A percentile compares a stretch with the other conserved stretches of the same genome.
phyloP scores from a whole-genome alignment of 2,888 invertebrate genomes.

The Formica aserva region DNA sequence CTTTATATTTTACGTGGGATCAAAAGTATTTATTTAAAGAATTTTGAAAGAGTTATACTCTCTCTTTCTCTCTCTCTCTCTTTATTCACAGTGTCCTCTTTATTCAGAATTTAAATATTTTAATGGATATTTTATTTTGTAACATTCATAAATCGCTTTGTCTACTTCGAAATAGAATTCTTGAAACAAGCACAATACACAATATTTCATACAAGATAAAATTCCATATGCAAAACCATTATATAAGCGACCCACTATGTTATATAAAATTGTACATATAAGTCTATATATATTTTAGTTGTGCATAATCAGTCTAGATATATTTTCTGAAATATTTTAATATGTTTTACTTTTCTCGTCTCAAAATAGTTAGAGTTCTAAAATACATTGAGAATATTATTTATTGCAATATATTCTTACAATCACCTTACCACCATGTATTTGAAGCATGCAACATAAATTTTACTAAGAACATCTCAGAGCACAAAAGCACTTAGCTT shows the following conservation, averaged over 20 bases:
- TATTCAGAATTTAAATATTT: slow-evolving; percentile 7
- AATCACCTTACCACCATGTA: neutral
- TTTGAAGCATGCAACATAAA: slow-evolving; percentile 6
- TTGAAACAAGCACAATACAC: neutral
- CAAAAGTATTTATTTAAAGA: neutral
- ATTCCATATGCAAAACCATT: neutral
- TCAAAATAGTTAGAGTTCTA: neutral
- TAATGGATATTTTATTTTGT: slow-evolving; percentile 6
- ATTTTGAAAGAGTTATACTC: neutral
- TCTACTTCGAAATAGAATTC: neutral
- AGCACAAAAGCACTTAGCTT: slow-evolving; percentile 25
- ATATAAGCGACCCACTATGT: slow-evolving; percentile 2
- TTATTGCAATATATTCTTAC: slow-evolving; percentile 6
- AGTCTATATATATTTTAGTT: neutral
- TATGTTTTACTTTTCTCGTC: neutral
- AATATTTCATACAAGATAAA: slow-evolving; percentile 6
- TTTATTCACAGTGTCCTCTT: neutral
- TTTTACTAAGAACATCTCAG: slow-evolving; percentile 11
- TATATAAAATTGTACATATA: neutral
- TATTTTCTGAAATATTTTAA: slow-evolving; percentile 9
- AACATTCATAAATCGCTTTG: slow-evolving; percentile 16
- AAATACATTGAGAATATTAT: slow-evolving; percentile 4
- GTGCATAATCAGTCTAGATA: neutral
- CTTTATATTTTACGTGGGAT: neutral
- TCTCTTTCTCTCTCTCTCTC: too few relatives aligned